Evolutionary conservation across 2,113 vertebrate species (phyloP), one percentile per base, ranked within the genome.

Genomic region (Pollimyrus isidori): DNA sequence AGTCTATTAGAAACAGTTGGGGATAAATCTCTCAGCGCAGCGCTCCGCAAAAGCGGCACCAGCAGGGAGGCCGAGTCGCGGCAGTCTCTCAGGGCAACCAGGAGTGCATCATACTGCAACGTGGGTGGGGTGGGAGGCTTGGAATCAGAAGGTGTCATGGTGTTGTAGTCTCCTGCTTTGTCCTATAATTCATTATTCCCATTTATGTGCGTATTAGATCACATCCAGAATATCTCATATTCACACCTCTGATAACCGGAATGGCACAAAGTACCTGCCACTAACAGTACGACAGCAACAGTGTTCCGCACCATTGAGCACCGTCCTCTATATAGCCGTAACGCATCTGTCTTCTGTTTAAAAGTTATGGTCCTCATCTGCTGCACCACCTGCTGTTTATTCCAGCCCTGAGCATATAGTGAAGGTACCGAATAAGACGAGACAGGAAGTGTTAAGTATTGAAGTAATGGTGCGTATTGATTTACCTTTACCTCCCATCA

Each of bases 1-100:
- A 90, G 56, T 92, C 56, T 87, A 89, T 91, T 92, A 87, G 80
- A 92, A 92, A 90, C 90, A 88, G 87, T 56, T 30, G 56, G 88
- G 80, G 73, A 92, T 91, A 58, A 91, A 93, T 92, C 5, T 88
- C 86, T 53, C 80, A 52, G 73, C 53, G 89, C 13, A 42, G 83
- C 45, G 13, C 45, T 86, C 48, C 3, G 69, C 7, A 89, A 42
- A 52, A 88, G 65, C 49, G 30, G n/a, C 7, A 52, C 49, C 86
- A 15, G 48, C 45, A 17, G 48, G 83, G 46, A n/a, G n/a, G 45
- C 42, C 45, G 46, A 15, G n/a, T 50, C 0, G 48, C 83, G 4
- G 45, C 26, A 49, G 83, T 50, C n/a, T 86, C 83, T 48, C 45
- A 48, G 45, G 83, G 48, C 13, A 50, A 80, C 83, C 48, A 49